A percentile compares a stretch with the other conserved stretches of the same genome.
These are phyloP conservation scores for Troilus luridus DNA, from an alignment of 2,888 invertebrate species.

Conservation along the genomic window DNA sequence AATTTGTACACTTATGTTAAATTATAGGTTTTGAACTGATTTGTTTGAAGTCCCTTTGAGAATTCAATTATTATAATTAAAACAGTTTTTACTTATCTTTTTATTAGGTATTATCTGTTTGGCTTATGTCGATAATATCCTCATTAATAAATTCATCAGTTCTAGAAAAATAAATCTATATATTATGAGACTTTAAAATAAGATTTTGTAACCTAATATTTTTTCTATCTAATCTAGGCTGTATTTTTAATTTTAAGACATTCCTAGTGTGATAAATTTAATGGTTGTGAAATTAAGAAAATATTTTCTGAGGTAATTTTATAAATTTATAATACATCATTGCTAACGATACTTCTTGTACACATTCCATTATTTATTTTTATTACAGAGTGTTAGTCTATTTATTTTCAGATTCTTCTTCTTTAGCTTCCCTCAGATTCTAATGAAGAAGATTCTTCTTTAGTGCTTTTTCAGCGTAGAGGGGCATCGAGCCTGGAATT, in stretches of 20 bases:
- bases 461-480: too few species aligned
- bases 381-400: too few species aligned
- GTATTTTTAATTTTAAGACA: not conserved
- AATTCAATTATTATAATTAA: not conserved
- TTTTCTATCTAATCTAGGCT: not conserved
- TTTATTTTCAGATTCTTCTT: too few species aligned
- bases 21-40: not conserved
- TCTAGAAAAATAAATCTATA: not conserved
- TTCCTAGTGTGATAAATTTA: not conserved
- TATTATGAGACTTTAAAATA: not conserved
- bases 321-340: not conserved
- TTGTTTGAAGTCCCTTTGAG: not conserved
- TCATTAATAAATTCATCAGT: not conserved
- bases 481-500: too few species aligned
- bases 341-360: not conserved
- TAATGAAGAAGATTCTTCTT: too few species aligned
- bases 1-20: not conserved
- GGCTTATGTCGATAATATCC: not conserved
- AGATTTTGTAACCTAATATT: not conserved
- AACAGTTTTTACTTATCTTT: not conserved
- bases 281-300: not conserved
- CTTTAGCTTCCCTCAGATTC: too few species aligned
- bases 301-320: not conserved
- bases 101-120: not conserved
- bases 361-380: too few species aligned